Evolutionary conservation across 2,888 invertebrate genomes (phyloP), one percentile per base, ranked within the genome.

Genomic region (Oasisia sp.): DNA sequence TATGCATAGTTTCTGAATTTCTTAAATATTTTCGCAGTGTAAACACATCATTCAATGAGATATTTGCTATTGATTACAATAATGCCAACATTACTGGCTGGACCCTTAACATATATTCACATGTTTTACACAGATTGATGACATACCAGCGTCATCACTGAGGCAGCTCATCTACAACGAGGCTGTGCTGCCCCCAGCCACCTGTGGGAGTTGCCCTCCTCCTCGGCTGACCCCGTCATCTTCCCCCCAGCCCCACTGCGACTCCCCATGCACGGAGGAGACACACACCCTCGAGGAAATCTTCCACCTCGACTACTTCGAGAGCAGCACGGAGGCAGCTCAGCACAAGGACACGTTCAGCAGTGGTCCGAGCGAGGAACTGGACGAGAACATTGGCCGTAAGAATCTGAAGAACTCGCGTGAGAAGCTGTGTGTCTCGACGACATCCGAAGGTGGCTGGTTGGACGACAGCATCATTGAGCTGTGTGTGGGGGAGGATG

Each of bases 101-200:
- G 74, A 27, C 7, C n/a, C 74, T 74, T 74, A 74, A 74, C 7
- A 74, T 38, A 50, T 38, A 50, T 27, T 90, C 32, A 45, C 5
- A 74, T 32, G 93, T 56, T n/a, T 90, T 45, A 92, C 89, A 14
- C 50, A 95, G 95, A 94, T 95, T 32, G 95, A 95, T 93, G 94
- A 95, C 56, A 92, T 95, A 27, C 94, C 94, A 14, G 93, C 94
- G n/a, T 93, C 94, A 91, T 93, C 93, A 12, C 92, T 94, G 74
- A 74, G 27, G n/a, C 74, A 74, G 74, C 74, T 74, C 74, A 74
- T 74, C 74, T 74, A 74, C 74, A 74, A 74, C n/a, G 74, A 74
- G 74, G 74, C 74, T 0, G n/a, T 44, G 38, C 32, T 44, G 44
- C 90, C 90, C 1, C 32, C 90, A 32, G 38, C 32, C 5, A 32